These are phyloP conservation scores for Mormyrus lacerda DNA, from an alignment of 2,113 vertebrate species.

Conservation along the genomic window DNA sequence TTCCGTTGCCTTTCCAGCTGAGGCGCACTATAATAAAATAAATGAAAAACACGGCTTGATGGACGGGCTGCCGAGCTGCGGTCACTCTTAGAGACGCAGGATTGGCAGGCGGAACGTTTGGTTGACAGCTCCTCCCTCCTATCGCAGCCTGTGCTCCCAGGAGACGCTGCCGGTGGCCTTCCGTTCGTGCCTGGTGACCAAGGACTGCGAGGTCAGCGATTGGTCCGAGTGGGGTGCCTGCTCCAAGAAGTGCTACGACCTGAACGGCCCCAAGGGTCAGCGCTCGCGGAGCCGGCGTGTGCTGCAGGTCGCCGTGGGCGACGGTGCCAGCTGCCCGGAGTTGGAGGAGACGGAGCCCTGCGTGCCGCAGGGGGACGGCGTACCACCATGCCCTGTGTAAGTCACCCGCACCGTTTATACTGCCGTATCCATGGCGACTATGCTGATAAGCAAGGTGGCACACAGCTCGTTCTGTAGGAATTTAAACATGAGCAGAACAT, in stretches of 20 bases:
- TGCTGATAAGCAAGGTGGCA: background rate
- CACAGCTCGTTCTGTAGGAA: background rate
- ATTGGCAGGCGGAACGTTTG: background rate
- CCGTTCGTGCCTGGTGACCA: constrained; percentile 84
- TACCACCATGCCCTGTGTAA: constrained; percentile 77
- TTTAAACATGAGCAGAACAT: background rate
- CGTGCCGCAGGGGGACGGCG: constrained; percentile 63
- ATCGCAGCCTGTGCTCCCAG: constrained; percentile 77
- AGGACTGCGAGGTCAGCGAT: constrained; percentile 80
- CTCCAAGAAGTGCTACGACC: constrained; percentile 77
- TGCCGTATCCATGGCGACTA: background rate
- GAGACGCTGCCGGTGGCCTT: constrained; percentile 78
- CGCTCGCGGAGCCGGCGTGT: constrained; percentile 69
- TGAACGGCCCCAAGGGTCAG: constrained; percentile 66
- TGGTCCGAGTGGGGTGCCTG: constrained; percentile 89
- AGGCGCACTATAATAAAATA: background rate
- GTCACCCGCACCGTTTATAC: constrained; percentile 34
- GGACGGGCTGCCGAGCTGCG: background rate
- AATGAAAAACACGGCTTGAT: background rate
- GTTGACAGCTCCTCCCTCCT: constrained; percentile 9
- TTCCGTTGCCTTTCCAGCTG: background rate
- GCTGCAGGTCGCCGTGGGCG: constrained; percentile 72
- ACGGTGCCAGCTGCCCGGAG: constrained; percentile 70
- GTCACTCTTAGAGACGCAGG: background rate
- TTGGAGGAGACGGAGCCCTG: constrained; percentile 80